phyloP scores from a whole-genome alignment of 2,888 invertebrate genomes.

The Nemurella pictetii region DNA sequence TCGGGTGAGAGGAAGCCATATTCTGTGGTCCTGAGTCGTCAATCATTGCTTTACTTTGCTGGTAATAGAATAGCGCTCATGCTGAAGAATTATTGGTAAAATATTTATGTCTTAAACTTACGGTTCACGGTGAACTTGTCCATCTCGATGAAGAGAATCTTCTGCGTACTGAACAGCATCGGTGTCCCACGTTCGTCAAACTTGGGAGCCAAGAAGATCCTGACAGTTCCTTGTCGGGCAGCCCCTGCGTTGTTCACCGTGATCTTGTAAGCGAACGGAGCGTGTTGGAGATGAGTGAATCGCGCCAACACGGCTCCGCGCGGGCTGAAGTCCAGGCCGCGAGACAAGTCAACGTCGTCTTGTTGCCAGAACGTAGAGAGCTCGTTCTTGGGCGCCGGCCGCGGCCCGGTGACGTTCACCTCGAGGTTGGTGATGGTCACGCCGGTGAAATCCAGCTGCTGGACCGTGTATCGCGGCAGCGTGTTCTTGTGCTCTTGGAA shows the following conservation, averaged over 20 bases:
- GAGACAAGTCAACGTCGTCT: constrained; percentile 46
- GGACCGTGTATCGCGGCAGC: constrained; percentile 46
- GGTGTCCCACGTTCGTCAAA: constrained; percentile 45
- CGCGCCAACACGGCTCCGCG: constrained; percentile 36
- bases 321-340: constrained; percentile 48
- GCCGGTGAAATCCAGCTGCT: constrained; percentile 35
- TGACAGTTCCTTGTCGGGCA: constrained; percentile 46
- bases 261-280: constrained; percentile 45
- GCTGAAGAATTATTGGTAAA: too few species aligned
- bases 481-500: constrained; percentile 49
- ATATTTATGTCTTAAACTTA: too few species aligned
- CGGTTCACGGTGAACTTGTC: constrained; percentile 48
- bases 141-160: constrained; percentile 50
- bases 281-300: constrained; percentile 46
- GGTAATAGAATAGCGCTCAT: too few species aligned
- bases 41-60: too few species aligned
- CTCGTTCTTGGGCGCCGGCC: constrained; percentile 36
- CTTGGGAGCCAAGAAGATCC: constrained; percentile 50
- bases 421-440: constrained; percentile 32
- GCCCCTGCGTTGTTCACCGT: constrained; percentile 43
- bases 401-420: constrained; percentile 33
- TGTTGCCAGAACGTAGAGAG: constrained; percentile 46
- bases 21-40: too few species aligned
- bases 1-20: too few species aligned
- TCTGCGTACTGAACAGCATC: constrained; percentile 47